Conservation (phyloP, 2,113 vertebrate species). For the Malurus cyaneus region DNA sequence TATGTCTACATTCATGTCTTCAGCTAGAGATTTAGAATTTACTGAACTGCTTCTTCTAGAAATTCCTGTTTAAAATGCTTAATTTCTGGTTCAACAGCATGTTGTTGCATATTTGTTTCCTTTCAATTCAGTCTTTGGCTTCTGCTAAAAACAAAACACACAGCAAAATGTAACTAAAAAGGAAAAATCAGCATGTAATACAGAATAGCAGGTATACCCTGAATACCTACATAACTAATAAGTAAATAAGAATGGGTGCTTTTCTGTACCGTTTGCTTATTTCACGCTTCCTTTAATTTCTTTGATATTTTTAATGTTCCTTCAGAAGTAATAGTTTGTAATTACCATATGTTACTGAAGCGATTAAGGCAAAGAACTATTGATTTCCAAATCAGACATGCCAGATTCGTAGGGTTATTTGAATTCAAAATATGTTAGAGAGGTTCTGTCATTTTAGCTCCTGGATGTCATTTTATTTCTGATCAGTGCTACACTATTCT, state of each 20-base stretch:
- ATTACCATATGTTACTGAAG: background rate
- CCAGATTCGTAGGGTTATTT: background rate
- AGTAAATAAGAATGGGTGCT: background rate
- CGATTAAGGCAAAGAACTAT: background rate
- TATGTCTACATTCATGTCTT: background rate
- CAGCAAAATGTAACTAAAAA: background rate
- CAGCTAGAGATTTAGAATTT: background rate
- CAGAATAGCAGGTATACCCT: background rate
- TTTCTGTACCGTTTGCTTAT: background rate
- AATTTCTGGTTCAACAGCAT: background rate
- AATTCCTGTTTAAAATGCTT: background rate
- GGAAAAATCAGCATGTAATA: background rate
- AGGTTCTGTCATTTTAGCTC: background rate
- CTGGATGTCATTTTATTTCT: background rate
- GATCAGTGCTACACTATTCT: background rate
- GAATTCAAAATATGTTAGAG: background rate
- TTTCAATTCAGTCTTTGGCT: background rate
- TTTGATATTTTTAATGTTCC: background rate
- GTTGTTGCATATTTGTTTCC: background rate
- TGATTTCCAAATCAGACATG: background rate
- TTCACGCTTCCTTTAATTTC: background rate
- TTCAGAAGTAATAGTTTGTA: background rate
- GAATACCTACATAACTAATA: background rate
- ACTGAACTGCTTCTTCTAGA: background rate
- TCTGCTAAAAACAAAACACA: background rate